Base-by-base conservation (phyloP, 2,888 invertebrate species). In the Noctua comes region DNA sequence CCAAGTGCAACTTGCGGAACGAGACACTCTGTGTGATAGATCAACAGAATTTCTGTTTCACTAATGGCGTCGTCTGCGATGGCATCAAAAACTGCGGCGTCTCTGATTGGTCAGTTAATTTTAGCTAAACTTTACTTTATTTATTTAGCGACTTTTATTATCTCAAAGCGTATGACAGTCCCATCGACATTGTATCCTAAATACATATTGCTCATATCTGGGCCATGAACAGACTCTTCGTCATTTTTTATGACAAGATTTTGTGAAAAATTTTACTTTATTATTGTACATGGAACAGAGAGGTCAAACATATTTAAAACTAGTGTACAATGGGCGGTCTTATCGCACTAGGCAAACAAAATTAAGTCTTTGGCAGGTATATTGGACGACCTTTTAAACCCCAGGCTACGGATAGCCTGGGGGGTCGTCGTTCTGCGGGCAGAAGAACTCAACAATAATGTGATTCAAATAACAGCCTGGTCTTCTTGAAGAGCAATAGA, bases 81-180 rank as follows among this genome's bases (percentile, higher is more conserved):
- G 96, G 96, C 31, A 95, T 96, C 72, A 95, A 95, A 77, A 96
- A 97, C 87, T 96, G 96, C 74, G 96, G 96, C 1, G 93, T 95
- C 7, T 86, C 88, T 18, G 95, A 96, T 83, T 96, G 96, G 96
- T 97, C 57, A 68, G 81, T 84, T 16, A 21, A 31, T 27, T 80
- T 57, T 18, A 31, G 27, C 27, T 18, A n/a, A 59, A 7, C 27
- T 59, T 59, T 59, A 18, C 27, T 59, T 24, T 10, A 10, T 57
- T 16, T 27, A 27, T 27, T 6, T 13, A 27, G 6, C 1, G 13
- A 8, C 8, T 31, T 31, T 62, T 31, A 31, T 31, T 18, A 18
- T 18, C 18, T 8, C 59, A 31, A 59, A 31, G 27, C 59, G 59
- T 62, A 62, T 18, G 27, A 31, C 62, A 62, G 62, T 31, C 31